A percentile compares a stretch with the other conserved stretches of the same genome.
Conservation (phyloP, 2,113 vertebrate species). For the Cynopterus brachyotis region DNA sequence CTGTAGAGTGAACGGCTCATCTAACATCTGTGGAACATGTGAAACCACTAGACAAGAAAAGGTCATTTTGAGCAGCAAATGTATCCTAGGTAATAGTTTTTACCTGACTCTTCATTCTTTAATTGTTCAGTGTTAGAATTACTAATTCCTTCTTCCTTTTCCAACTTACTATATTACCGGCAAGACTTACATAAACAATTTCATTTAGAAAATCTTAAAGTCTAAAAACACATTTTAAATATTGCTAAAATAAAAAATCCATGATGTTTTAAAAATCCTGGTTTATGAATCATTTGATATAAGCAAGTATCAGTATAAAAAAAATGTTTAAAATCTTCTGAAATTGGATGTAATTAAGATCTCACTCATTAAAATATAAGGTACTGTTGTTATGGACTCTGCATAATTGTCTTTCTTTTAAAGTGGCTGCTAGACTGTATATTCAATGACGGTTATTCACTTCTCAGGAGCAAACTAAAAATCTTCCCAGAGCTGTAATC, state of each 20-base stretch:
- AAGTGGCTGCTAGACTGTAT: not conserved
- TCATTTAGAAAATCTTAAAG: not conserved
- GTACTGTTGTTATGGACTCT: not conserved
- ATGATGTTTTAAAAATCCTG: not conserved
- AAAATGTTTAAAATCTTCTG: not conserved
- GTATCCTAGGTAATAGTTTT: not conserved
- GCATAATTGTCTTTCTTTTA: not conserved
- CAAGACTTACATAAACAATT: not conserved
- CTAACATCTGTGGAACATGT: not conserved
- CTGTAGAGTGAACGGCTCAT: not conserved
- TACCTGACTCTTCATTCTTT: not conserved
- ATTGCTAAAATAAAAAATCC: slow-evolving; percentile 21
- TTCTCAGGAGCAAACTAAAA: not conserved
- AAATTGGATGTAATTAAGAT: not conserved
- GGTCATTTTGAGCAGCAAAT: not conserved
- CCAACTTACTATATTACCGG: not conserved
- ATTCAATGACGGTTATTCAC: not conserved
- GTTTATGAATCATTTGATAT: not conserved
- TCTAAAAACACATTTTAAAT: not conserved
- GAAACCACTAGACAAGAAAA: not conserved
- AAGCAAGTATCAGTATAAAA: not conserved
- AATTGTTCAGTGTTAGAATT: not conserved
- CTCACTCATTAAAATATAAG: not conserved
- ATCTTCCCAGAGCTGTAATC: not conserved
- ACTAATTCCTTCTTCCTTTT: not conserved